A percentile compares a stretch with the other conserved stretches of the same genome.
These are phyloP conservation scores for Urocitellus parryii DNA, from an alignment of 2,113 vertebrate species.

Conservation along the genomic window DNA sequence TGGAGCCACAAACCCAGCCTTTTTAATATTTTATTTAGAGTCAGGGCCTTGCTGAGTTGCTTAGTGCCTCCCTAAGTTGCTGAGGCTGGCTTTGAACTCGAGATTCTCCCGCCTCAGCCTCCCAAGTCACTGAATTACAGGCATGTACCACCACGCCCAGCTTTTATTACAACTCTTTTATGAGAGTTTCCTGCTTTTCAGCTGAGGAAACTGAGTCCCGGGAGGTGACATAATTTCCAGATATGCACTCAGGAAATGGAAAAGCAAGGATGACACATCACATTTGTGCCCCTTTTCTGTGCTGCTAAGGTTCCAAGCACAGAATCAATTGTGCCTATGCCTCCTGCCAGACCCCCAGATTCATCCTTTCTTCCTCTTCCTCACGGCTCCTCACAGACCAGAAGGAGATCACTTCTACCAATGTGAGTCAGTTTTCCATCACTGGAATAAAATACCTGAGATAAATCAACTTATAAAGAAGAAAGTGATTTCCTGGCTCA, in stretches of 20 bases:
- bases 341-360: background rate
- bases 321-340: background rate
- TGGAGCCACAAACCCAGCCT: no score
- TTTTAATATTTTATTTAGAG: no score
- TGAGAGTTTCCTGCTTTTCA: background rate
- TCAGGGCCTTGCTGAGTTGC: no score
- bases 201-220: constrained; percentile 9
- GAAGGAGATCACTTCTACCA: background rate
- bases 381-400: background rate
- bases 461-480: background rate
- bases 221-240: background rate
- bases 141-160: no score
- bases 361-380: background rate
- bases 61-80: no score
- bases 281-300: background rate
- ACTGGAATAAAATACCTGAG: background rate
- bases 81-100: no score
- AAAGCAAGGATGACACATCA: background rate
- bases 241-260: background rate
- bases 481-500: background rate
- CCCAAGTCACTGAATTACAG: no score
- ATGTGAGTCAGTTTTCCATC: background rate
- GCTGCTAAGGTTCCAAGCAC: background rate
- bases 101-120: no score
- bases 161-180: background rate